phyloP scores from a whole-genome alignment of 2,113 vertebrate genomes.

The Malurus alboscapulatus region DNA sequence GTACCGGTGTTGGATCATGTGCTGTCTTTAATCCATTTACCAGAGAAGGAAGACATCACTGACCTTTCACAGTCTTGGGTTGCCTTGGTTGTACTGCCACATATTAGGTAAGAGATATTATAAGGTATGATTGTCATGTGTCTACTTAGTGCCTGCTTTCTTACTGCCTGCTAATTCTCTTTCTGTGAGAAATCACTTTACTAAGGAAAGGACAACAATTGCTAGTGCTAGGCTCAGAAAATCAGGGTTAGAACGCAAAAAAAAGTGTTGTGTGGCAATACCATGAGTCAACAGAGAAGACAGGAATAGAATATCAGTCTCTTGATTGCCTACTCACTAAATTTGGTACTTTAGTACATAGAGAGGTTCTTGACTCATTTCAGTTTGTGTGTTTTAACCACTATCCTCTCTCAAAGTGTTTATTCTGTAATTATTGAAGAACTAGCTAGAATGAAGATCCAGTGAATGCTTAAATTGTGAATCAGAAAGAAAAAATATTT shows the following conservation, averaged over 20 bases:
- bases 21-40: constrained; percentile 77
- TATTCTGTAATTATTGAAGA: neutral
- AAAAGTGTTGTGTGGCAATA: neutral
- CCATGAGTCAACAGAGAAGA: neutral
- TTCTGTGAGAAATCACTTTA: neutral
- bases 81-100: constrained; percentile 89
- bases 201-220: neutral
- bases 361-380: neutral
- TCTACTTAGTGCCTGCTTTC: neutral
- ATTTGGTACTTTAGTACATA: neutral
- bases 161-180: neutral
- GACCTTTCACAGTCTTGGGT: constrained; percentile 86
- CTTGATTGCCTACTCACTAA: neutral
- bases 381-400: neutral
- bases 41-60: constrained; percentile 55
- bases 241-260: neutral
- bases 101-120: constrained; percentile 82
- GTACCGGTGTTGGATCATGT: constrained; percentile 74
- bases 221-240: neutral
- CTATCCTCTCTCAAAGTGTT: neutral
- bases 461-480: neutral
- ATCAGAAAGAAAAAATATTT: neutral
- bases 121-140: neutral
- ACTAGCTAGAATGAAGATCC: neutral
- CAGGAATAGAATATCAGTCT: neutral